phyloP scores from a whole-genome alignment of 2,888 invertebrate species.

The Mycalesis mineus region DNA sequence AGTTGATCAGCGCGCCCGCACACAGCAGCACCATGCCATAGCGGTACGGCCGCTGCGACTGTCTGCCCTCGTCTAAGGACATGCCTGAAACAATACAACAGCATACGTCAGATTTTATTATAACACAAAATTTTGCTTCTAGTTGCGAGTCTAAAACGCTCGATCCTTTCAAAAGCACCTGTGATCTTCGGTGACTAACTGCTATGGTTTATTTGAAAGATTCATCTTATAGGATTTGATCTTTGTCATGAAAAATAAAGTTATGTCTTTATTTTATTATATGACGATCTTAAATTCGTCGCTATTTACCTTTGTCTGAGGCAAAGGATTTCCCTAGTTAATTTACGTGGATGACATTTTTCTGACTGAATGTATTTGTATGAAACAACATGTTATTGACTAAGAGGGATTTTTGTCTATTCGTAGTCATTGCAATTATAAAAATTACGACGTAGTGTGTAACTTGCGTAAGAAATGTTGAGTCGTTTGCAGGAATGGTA shows the following conservation, averaged over 20 bases:
- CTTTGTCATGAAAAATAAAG: too few species aligned
- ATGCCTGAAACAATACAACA: constrained; percentile 71
- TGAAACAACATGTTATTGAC: too few species aligned
- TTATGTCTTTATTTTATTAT: too few species aligned
- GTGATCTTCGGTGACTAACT: constrained; percentile 76
- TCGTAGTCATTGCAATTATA: neutral
- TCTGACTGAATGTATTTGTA: too few species aligned
- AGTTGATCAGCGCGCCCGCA: constrained; percentile 85
- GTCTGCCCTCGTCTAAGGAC: constrained; percentile 81
- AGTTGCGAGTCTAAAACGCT: constrained; percentile 63
- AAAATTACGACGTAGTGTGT: neutral
- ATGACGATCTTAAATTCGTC: too few species aligned
- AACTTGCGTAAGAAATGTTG: constrained; percentile 3
- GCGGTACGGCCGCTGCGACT: constrained; percentile 84
- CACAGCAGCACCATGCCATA: constrained; percentile 85
- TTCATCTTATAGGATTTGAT: too few species aligned
- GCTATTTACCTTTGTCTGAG: too few species aligned
- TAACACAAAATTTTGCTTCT: neutral
- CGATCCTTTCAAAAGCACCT: constrained; percentile 37
- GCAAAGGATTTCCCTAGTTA: too few species aligned
- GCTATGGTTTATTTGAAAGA: constrained; percentile 82
- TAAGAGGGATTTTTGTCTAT: too few species aligned
- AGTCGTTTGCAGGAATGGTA: neutral
- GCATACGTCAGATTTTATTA: neutral
- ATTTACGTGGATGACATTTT: too few species aligned